A percentile compares a stretch with the other conserved stretches of the same genome.
phyloP scores from a whole-genome alignment of 1,140 invertebrate genomes.

The Plutomurus gul region DNA sequence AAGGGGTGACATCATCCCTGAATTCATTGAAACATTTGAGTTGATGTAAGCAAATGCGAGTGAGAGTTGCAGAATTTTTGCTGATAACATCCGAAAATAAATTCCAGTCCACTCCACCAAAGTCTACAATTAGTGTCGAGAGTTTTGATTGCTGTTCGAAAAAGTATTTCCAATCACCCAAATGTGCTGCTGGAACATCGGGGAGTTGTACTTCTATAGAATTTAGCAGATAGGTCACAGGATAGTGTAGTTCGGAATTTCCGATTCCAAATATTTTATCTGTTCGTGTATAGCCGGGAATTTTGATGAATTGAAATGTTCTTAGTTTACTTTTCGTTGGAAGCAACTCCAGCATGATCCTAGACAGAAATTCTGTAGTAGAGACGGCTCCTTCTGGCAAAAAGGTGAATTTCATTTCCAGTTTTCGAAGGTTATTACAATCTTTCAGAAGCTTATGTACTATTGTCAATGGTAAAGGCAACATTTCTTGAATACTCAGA shows the following conservation, averaged over 20 bases:
- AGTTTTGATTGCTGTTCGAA: not conserved
- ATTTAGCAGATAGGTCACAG: not conserved
- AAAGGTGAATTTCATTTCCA: not conserved
- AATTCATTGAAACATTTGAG: not conserved
- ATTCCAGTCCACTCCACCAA: not conserved
- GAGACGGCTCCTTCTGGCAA: not conserved
- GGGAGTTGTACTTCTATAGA: not conserved
- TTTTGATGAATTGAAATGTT: not conserved
- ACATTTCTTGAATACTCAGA: not conserved
- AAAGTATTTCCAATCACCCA: slow-evolving; percentile 3
- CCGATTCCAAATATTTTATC: not conserved
- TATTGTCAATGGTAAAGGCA: not conserved
- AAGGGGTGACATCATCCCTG: not conserved
- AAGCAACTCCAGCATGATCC: not conserved
- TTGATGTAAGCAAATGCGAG: not conserved
- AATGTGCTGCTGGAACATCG: not conserved
- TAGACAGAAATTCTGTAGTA: not conserved
- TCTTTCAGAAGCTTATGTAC: not conserved
- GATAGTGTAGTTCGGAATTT: not conserved
- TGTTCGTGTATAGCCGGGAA: not conserved
- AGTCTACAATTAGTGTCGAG: not conserved
- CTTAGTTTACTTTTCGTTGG: not conserved
- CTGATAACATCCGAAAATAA: not conserved
- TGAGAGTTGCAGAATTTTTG: not conserved
- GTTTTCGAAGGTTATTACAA: not conserved